Percentiles rank a stretch among this genome's conserved stretches.
Conservation (phyloP, 1,140 invertebrate species). For the Coenobita brevimanus region DNA sequence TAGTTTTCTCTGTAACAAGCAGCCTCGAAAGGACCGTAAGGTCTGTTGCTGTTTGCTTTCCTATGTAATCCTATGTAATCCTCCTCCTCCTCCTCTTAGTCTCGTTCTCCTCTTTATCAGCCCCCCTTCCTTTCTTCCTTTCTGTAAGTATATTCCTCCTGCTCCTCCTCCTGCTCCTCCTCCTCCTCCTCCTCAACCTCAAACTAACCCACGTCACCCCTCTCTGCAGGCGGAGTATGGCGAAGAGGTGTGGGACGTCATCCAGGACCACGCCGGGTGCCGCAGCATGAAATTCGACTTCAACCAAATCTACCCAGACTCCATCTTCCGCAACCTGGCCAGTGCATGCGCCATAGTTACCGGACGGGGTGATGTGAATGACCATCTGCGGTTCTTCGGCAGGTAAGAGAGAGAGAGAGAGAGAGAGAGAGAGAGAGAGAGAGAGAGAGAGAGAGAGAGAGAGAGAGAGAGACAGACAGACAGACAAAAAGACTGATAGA, state of each 20-base stretch:
- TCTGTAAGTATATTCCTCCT: no score
- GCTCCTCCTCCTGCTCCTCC: no score
- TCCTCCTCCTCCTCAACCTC: no score
- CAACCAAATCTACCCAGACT: slow-evolving; percentile 37
- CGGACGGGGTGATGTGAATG: slow-evolving; percentile 16
- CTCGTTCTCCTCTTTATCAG: no score
- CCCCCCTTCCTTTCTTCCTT: no score
- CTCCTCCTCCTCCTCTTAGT: no score
- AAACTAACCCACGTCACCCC: no score
- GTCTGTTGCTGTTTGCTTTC: no score
- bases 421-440: not conserved
- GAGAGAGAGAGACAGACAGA: not conserved
- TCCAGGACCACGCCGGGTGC: slow-evolving; percentile 40
- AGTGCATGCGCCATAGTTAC: slow-evolving; percentile 23
- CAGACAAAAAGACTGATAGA: not conserved
- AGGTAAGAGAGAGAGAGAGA: not conserved
- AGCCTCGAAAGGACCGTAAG: no score
- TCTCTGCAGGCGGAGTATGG: slow-evolving; percentile 36
- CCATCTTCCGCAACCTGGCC: slow-evolving; percentile 33
- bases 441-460: not conserved
- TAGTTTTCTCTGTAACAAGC: no score
- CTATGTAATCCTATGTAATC: no score
- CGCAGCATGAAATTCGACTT: slow-evolving; percentile 26
- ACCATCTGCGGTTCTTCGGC: slow-evolving; percentile 49
- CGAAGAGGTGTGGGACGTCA: slow-evolving; percentile 25